These are phyloP conservation scores for Tridacna gigas DNA, from an alignment of 2,888 invertebrate species.

Conservation along the genomic window DNA sequence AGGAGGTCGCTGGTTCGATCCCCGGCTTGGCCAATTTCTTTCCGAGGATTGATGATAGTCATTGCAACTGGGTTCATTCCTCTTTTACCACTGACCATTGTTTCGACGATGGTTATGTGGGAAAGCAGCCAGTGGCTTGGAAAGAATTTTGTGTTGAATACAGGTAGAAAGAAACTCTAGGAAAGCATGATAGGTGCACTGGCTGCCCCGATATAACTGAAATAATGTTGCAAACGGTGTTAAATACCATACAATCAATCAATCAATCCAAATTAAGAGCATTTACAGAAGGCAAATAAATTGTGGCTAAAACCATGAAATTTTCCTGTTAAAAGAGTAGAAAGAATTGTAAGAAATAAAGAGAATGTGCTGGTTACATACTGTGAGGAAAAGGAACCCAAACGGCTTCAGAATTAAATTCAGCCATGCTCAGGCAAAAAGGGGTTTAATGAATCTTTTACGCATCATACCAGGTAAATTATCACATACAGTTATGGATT, in stretches of 20 bases:
- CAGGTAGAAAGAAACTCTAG: neutral
- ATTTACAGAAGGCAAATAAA: no score
- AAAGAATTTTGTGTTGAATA: neutral
- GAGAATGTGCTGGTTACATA: no score
- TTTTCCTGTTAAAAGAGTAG: no score
- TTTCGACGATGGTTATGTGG: neutral
- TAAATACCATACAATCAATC: neutral
- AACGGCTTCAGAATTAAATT: no score
- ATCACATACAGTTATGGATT: no score
- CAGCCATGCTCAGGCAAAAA: no score
- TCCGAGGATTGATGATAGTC: neutral
- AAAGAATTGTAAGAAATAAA: no score
- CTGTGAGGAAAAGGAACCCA: no score
- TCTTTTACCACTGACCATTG: neutral
- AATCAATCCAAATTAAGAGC: neutral
- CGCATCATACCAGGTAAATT: no score
- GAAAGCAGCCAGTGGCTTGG: neutral
- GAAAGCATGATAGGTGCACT: neutral
- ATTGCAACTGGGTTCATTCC: neutral
- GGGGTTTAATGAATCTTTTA: no score
- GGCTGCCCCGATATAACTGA: neutral
- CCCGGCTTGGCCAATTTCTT: constrained; percentile 1
- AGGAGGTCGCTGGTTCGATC: neutral
- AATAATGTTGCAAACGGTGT: neutral
- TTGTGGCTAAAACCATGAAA: no score